phyloP scores from a whole-genome alignment of 2,113 vertebrate genomes.

The human (Homo sapiens) region GRCh38 chr6:146409501-146410000 shows the following conservation, averaged over 20 bases:
- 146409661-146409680: neutral
- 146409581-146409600: conserved; percentile 7
- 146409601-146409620: neutral
- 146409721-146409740: neutral
- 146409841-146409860: neutral
- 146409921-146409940: neutral
- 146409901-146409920: conserved; percentile 28
- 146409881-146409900: neutral
- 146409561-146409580: neutral
- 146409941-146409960: neutral
- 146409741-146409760: conserved; percentile 4
- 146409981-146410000: neutral
- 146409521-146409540: neutral
- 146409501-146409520: neutral
- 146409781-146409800: neutral
- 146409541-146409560: neutral
- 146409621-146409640: conserved; percentile 46
- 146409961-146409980: neutral
- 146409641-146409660: neutral
- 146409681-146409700: neutral
- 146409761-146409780: neutral
- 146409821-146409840: conserved; percentile 28
- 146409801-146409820: neutral
- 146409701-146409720: neutral
- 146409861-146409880: neutral